phyloP scores from a whole-genome alignment of 2,888 invertebrate species.

The Meliscaeva auricollis region DNA sequence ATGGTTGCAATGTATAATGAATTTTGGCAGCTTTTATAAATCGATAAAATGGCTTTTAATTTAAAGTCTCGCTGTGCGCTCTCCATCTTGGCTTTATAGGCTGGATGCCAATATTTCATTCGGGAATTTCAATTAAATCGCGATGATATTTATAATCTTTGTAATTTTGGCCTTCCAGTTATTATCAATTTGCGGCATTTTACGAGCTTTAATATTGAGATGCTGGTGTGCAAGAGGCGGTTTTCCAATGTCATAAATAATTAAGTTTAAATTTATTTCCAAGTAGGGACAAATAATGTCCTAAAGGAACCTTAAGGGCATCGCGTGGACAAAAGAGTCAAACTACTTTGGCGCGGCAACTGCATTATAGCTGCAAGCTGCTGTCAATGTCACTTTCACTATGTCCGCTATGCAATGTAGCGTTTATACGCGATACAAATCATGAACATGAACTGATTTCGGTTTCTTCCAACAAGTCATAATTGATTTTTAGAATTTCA shows the following conservation, averaged over 20 bases:
- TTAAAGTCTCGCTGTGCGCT: slow-evolving; percentile 13
- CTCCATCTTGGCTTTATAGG: background rate
- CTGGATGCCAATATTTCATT: slow-evolving; percentile 13
- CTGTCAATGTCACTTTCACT: slow-evolving; percentile 36
- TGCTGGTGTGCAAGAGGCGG: slow-evolving; percentile 7
- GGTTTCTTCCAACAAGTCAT: slow-evolving; percentile 16
- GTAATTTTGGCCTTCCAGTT: slow-evolving; percentile 14
- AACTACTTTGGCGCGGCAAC: too few relatives aligned
- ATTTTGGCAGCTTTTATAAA: slow-evolving; percentile 35
- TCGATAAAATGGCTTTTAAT: slow-evolving; percentile 24
- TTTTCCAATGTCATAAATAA: slow-evolving; percentile 24
- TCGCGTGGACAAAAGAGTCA: background rate
- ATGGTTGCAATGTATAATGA: slow-evolving; percentile 9
- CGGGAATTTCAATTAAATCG: slow-evolving; percentile 34
- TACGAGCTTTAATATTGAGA: background rate
- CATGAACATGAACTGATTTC: background rate
- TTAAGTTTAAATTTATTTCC: slow-evolving; percentile 28
- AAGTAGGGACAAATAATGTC: background rate
- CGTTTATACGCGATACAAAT: background rate
- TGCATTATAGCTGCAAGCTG: background rate
- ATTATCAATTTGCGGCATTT: slow-evolving; percentile 28
- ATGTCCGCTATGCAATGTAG: background rate
- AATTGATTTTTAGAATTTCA: slow-evolving; percentile 8
- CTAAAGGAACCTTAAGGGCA: too few relatives aligned
- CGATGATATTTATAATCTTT: slow-evolving; percentile 27